Percentiles rank a stretch among this genome's conserved stretches.
Evolutionary conservation across 2,888 invertebrate species (phyloP).

Genomic region (Meteorus colon): DNA sequence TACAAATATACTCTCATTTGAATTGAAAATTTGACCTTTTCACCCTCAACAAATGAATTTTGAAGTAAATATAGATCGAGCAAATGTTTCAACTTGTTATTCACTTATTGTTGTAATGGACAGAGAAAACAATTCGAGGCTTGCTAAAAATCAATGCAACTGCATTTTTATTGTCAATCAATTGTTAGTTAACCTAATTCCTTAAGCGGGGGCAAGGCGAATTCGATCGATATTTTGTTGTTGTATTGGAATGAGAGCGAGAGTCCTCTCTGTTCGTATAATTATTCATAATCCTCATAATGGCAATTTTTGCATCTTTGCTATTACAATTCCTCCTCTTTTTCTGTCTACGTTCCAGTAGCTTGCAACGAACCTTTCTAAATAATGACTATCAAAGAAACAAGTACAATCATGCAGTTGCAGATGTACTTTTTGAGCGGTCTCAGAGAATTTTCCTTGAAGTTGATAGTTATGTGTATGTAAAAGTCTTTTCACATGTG

Average conservation of each 20-base stretch:
- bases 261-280: slow-evolving; percentile 1
- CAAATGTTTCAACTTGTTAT: neutral
- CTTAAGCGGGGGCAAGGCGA: slow-evolving; percentile 24
- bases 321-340: no score
- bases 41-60: neutral
- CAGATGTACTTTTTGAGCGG: neutral
- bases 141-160: slow-evolving; percentile 34
- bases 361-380: no score
- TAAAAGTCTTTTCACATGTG: neutral
- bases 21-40: slow-evolving; percentile 7
- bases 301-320: neutral
- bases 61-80: neutral
- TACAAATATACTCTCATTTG: neutral
- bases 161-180: slow-evolving; percentile 6
- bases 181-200: slow-evolving; percentile 45
- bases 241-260: slow-evolving; percentile 32
- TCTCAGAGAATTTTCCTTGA: neutral
- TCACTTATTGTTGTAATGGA: neutral
- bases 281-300: neutral
- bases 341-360: no score
- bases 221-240: slow-evolving; percentile 43
- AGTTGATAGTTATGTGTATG: neutral
- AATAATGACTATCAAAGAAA: neutral
- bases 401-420: neutral
- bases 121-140: neutral